Evolutionary conservation across 2,888 invertebrate species (phyloP), one percentile per base, ranked within the genome.

Genomic region (Protodeltote pygarga): DNA sequence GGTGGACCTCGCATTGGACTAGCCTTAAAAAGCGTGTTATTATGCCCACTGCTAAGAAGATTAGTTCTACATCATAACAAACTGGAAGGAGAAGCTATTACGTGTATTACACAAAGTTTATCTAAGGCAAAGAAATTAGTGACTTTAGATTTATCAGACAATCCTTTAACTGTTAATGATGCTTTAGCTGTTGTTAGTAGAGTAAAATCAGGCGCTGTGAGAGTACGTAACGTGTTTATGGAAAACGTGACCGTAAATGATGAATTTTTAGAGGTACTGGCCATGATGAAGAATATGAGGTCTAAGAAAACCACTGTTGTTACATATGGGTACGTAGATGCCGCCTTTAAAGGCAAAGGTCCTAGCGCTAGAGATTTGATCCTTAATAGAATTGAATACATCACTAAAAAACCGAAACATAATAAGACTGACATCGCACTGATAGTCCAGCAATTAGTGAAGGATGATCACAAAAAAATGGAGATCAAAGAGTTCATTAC

Each of bases 21-120:
- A 1, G 83, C 68, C 5, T 52, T 89, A 13, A 77, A 59, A 59
- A 49, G 46, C 5, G 45, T 82, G 2, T 44, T 84, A 20, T 35
- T 71, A 4, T 73, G 78, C 19, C 73, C 78, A 0, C 70, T 66
- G 25, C 44, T 89, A 23, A 64, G 48, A 14, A 21, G 60, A 24
- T 59, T 89, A 15, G 64, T 85, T 46, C 49, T 88, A 1, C 83
- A 78, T 46, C 80, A 87, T 47, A 89, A 89, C 40, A 75, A 59
- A 41, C 58, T 89, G 2, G 48, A 53, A 13, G 75, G 68, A 3
- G 79, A 77, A 21, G 78, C 73, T 21, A 67, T 85, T 16, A 33
- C 11, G 0, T 68, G 40, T 17, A 57, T 87, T 1, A 37, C 62
- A n/a, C 33, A 10, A 15, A 48, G 29, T 39, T 41, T 89, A 20